Evolutionary conservation across 2,888 invertebrate genomes (phyloP).

Genomic region (Dasysyrphus tricinctus): DNA sequence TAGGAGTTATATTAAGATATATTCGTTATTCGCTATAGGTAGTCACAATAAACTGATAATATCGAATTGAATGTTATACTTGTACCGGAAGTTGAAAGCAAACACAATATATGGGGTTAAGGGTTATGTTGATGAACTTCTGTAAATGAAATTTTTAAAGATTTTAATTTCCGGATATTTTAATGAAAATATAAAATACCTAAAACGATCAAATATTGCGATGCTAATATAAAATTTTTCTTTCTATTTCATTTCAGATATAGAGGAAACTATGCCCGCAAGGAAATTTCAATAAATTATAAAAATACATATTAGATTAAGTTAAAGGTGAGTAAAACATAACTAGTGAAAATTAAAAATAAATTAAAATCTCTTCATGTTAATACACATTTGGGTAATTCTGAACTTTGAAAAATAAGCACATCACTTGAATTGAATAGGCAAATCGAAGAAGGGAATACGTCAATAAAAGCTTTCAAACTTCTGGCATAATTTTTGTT

Average conservation of each 20-base stretch:
- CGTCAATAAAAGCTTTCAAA: too few species aligned
- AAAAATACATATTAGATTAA: slow-evolving; percentile 10
- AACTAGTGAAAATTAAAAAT: neutral
- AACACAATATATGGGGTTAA: slow-evolving; percentile 1
- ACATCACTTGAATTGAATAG: too few species aligned
- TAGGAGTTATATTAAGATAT: neutral
- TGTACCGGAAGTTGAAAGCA: neutral
- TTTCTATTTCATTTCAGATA: slow-evolving; percentile 57
- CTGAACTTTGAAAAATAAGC: too few species aligned
- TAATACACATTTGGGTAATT: too few species aligned
- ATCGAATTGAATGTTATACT: slow-evolving; percentile 39
- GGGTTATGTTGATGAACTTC: slow-evolving; percentile 37
- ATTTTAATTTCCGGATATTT: slow-evolving; percentile 43
- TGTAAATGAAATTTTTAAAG: neutral
- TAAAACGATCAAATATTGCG: neutral
- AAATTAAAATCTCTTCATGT: too few species aligned
- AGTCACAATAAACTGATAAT: slow-evolving; percentile 11
- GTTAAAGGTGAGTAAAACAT: slow-evolving; percentile 36
- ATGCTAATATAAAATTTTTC: neutral
- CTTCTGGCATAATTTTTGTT: too few species aligned
- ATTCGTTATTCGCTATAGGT: neutral
- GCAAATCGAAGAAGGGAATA: too few species aligned
- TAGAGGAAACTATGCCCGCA: slow-evolving; percentile 58
- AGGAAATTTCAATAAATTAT: slow-evolving; percentile 33
- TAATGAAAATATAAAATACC: slow-evolving; percentile 47